Evolutionary conservation across 2,888 invertebrate species (phyloP).

Genomic region (Anticlea derivata): DNA sequence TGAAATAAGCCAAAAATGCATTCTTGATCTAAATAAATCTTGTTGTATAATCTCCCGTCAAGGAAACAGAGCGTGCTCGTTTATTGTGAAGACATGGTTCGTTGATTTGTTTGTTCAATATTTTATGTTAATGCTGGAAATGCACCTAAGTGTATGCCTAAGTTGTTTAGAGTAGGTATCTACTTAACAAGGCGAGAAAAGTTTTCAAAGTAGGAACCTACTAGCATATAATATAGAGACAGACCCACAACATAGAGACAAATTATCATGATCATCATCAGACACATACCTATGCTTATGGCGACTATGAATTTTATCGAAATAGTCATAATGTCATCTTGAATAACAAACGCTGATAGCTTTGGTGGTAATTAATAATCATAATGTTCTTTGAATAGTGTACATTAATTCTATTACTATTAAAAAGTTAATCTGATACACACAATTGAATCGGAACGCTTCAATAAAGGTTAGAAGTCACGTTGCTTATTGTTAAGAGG

Average conservation of each 20-base stretch:
- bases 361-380: too few species aligned
- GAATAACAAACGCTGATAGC: too few species aligned
- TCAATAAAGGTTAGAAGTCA: slow-evolving; percentile 42
- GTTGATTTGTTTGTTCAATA: slow-evolving; percentile 37
- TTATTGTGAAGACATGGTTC: slow-evolving; percentile 38
- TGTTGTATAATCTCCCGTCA: slow-evolving; percentile 35
- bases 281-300: too few species aligned
- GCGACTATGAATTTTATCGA: too few species aligned
- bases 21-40: slow-evolving; percentile 30
- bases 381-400: slow-evolving; percentile 3
- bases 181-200: too few species aligned
- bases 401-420: slow-evolving; percentile 5
- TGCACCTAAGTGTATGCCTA: slow-evolving; percentile 1
- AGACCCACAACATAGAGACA: too few species aligned
- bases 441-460: slow-evolving; percentile 29
- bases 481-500: slow-evolving; percentile 39
- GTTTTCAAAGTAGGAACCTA: too few species aligned
- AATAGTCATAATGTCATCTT: too few species aligned
- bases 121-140: slow-evolving; percentile 16
- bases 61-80: slow-evolving; percentile 43
- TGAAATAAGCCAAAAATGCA: slow-evolving; percentile 17
- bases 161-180: too few species aligned
- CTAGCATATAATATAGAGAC: too few species aligned
- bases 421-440: slow-evolving; percentile 12
- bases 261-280: too few species aligned